Evolutionary conservation across 2,113 vertebrate genomes (phyloP).

Genomic region (Chaetura pelagica): DNA sequence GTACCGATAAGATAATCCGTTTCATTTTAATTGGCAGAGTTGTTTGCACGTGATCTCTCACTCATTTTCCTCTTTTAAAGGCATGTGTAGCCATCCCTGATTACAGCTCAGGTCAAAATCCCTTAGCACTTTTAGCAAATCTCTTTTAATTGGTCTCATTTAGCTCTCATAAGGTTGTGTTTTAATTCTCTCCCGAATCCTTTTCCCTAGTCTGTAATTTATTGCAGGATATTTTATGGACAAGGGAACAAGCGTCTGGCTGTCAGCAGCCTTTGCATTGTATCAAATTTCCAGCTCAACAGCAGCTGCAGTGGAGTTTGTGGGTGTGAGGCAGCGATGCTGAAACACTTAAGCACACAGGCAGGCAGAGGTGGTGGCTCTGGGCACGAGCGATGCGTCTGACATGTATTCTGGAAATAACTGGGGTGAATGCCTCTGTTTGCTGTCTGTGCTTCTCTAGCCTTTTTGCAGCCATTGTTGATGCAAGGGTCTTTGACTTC

Average conservation of each 20-base stretch:
- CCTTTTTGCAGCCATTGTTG: not conserved
- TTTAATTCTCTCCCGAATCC: constrained; percentile 27
- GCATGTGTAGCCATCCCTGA: constrained; percentile 41
- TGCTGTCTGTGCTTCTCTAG: not conserved
- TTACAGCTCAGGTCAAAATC: constrained; percentile 66
- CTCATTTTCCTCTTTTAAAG: constrained; percentile 52
- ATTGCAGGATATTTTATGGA: constrained; percentile 47
- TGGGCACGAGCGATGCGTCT: not conserved
- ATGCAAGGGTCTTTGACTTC: not conserved
- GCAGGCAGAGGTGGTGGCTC: rapidly evolving
- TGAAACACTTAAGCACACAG: not conserved
- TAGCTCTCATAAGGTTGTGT: constrained; percentile 49
- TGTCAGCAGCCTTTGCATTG: constrained; percentile 28
- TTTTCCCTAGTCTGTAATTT: constrained; percentile 51
- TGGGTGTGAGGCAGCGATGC: not conserved
- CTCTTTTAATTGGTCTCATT: constrained; percentile 71
- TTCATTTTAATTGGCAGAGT: constrained; percentile 65
- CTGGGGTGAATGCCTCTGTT: not conserved
- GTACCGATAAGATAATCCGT: constrained; percentile 50
- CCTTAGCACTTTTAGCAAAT: constrained; percentile 64
- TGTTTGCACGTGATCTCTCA: constrained; percentile 52
- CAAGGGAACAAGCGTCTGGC: constrained; percentile 30
- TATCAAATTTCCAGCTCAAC: constrained; percentile 38
- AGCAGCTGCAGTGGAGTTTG: constrained; percentile 6
- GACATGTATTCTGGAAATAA: not conserved